Percentiles rank a stretch among this genome's conserved stretches.
These are phyloP conservation scores for Drosophila peninsularis DNA, from an alignment of 2,888 invertebrate species.

Conservation along the genomic window DNA sequence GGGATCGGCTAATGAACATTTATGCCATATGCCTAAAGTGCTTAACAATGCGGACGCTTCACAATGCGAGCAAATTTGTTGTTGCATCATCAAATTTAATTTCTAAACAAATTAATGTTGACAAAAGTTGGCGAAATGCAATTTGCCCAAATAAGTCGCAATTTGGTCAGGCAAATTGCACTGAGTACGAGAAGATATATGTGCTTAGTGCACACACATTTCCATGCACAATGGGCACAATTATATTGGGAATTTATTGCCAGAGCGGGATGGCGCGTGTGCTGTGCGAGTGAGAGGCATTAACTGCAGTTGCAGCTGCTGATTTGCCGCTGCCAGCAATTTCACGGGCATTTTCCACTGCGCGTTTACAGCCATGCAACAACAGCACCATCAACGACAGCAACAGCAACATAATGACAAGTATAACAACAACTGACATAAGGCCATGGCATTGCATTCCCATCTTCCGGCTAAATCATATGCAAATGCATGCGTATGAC, in stretches of 20 bases:
- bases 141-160: constrained; percentile 43
- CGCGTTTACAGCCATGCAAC: constrained; percentile 35
- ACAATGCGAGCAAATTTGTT: constrained; percentile 51
- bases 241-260: constrained; percentile 63
- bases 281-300: constrained; percentile 10
- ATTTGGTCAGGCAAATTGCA: constrained; percentile 58
- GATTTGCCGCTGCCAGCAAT: constrained; percentile 67
- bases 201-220: background rate
- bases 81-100: constrained; percentile 63
- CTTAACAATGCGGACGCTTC: constrained; percentile 27
- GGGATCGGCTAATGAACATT: constrained; percentile 33
- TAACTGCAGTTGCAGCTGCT: constrained; percentile 32
- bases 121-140: constrained; percentile 54
- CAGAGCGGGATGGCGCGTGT: constrained; percentile 5
- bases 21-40: constrained; percentile 26
- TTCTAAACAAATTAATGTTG: constrained; percentile 69
- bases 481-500: constrained; percentile 79
- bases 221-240: constrained; percentile 52
- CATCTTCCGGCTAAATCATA: constrained; percentile 61
- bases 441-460: constrained; percentile 48
- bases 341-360: constrained; percentile 48
- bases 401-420: constrained; percentile 12
- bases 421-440: constrained; percentile 4
- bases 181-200: constrained; percentile 34
- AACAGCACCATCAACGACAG: constrained; percentile 19